Evolutionary conservation across 2,113 vertebrate species (phyloP), one percentile per base, ranked within the genome.

Genomic region (Poeciliopsis occidentalis): DNA sequence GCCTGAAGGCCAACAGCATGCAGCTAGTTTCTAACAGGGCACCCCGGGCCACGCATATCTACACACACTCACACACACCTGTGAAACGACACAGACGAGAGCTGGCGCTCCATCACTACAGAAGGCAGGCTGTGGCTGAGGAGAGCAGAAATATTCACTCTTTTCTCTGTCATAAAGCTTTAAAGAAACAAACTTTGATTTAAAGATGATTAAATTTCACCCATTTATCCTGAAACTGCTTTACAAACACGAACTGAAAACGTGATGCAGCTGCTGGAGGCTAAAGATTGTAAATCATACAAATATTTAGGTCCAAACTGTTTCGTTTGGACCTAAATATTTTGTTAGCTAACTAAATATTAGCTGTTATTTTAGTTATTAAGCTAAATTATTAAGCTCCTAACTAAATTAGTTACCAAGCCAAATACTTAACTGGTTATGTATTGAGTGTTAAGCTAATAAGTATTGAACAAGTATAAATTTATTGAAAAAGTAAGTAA

Each of bases 1-100:
- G 26, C 78, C 85, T 78, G n/a, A 17, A 4, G 81, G 80, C 73
- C 85, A 60, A 80, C 84, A 80, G 83, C 65, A 83, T 44, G 71
- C 74, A 75, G 62, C 77, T 71, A 75, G 75, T 78, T 82, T 79
- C 65, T 81, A 81, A 78, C 79, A 83, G 79, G 44, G 44, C 71
- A 77, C 80, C 72, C 57, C n/a, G 8, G 72, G 80, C 73, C 75
- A 44, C 74, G 70, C 61, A 66, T 80, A 88, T 88, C 76, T 70
- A 82, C 70, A 81, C 65, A 73, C 29, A 63, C 67, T 10, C 47
- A 37, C 41, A 70, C 54, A 60, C 74, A 64, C 68, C 15, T 10
- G 31, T 32, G 67, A 71, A 69, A 67, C 63, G 64, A 26, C 67
- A 65, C 60, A 60, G 62, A 62, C 67, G 31, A 71, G 54, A 0